A percentile compares a stretch with the other conserved stretches of the same genome.
Evolutionary conservation across 2,888 invertebrate species (phyloP).

Genomic region (Lapara coniferarum): DNA sequence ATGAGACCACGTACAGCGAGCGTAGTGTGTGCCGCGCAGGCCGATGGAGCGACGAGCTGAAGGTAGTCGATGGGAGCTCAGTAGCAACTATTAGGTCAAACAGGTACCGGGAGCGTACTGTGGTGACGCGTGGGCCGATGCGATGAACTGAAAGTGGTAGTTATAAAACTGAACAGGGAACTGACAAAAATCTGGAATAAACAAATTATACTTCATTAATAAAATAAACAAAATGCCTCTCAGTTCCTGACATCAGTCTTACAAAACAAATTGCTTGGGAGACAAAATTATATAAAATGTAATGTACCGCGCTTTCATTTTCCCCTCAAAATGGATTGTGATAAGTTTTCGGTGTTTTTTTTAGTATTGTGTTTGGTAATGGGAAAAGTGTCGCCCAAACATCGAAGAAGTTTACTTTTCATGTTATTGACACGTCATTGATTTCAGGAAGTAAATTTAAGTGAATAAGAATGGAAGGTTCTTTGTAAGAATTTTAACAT

Average conservation of each 20-base stretch:
- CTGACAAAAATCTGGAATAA: background rate
- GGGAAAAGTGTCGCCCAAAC: background rate
- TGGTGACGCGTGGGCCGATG: no score
- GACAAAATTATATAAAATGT: conserved; percentile 27
- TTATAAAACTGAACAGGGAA: background rate
- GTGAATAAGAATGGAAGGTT: background rate
- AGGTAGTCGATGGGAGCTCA: no score
- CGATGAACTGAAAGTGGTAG: background rate
- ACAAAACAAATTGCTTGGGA: conserved; percentile 24
- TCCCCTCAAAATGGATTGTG: conserved; percentile 30
- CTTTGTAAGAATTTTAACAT: no score
- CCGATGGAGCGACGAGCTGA: no score
- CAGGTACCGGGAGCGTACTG: background rate
- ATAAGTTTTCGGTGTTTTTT: conserved; percentile 3
- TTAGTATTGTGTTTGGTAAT: background rate
- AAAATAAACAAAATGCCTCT: conserved; percentile 19
- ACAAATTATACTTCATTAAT: conserved; percentile 21
- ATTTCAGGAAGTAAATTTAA: background rate
- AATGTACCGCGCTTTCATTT: conserved; percentile 28
- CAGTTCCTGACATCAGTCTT: conserved; percentile 13
- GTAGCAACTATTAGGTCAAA: no score
- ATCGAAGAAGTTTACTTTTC: background rate
- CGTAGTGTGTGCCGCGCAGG: no score
- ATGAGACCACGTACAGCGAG: no score
- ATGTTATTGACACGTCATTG: background rate